A percentile compares a stretch with the other conserved stretches of the same genome.
Conservation (phyloP, 1,140 invertebrate genomes). For the Zaprionus inermis region DNA sequence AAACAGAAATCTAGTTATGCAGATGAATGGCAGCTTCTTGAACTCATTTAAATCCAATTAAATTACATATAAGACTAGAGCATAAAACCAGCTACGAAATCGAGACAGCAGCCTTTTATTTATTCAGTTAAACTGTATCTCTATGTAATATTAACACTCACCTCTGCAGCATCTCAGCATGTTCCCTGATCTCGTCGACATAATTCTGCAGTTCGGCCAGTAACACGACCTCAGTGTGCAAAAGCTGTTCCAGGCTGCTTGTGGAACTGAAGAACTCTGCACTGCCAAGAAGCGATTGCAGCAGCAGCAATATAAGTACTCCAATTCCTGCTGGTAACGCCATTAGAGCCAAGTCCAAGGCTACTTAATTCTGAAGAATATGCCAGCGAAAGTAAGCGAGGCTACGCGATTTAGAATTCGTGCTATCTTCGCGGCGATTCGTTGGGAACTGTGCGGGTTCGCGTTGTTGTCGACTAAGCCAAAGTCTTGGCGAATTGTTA, state of each 20-base stretch:
- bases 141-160: slow-evolving; percentile 18
- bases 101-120: slow-evolving; percentile 16
- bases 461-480: slow-evolving; percentile 7
- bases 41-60: slow-evolving; percentile 49
- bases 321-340: slow-evolving; percentile 1
- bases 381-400: background rate
- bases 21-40: background rate
- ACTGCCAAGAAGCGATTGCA: slow-evolving; percentile 28
- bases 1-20: background rate
- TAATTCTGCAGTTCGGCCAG: slow-evolving; percentile 92
- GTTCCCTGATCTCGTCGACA: slow-evolving; percentile 91
- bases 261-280: slow-evolving; percentile 93
- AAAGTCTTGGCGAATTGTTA: slow-evolving; percentile 15
- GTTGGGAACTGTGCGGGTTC: slow-evolving; percentile 55
- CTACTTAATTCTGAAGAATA: background rate
- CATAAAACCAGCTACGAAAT: slow-evolving; percentile 24
- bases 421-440: slow-evolving; percentile 58
- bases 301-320: slow-evolving; percentile 23
- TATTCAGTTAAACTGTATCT: background rate
- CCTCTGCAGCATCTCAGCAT: slow-evolving; percentile 85
- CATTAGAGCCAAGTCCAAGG: slow-evolving; percentile 24
- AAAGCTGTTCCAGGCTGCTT: slow-evolving; percentile 92
- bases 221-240: slow-evolving; percentile 93
- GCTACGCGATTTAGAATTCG: slow-evolving; percentile 10
- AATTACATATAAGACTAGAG: slow-evolving; percentile 14